Evolutionary conservation across 2,797 vertebrate genomes (phyloP), one percentile per base, ranked within the genome.

Genomic region (Acipenser oxyrinchus): DNA sequence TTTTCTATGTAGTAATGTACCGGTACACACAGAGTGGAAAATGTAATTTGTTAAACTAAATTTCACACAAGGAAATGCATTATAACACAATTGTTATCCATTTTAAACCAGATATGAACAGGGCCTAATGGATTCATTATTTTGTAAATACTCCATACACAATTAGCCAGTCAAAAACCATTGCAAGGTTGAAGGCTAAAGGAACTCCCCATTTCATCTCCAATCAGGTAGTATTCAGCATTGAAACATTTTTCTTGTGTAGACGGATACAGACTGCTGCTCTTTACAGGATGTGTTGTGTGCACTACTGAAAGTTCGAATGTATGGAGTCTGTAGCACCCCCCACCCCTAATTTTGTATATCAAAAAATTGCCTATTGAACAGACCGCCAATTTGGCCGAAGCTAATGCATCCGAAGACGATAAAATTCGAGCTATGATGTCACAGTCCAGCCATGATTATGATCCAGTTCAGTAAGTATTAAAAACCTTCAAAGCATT

Each of bases 381-480:
- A 89, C 91, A 99, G 96, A 97, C 95, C 75, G 91, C 91, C 82
- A 96, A 98, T 90, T 90, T 99, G 83, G 96, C 92, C 78, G 91
- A 94, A 86, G 92, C 90, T 51, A 93, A 97, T 75, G 94, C 89
- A 79, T 92, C 97, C 9, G 96, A 99, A 79, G 96, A 98, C 80
- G 95, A 99, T 86, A 99, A 99, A 89, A 94, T 99, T 83, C 94
- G 88, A 92, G 92, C 91, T 72, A 90, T 99, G 91, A 93, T 95
- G 84, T 92, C 89, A 72, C 97, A 99, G 86, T 97, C 93, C 80
- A 83, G 85, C 83, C 96, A 97, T 75, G 95, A 99, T 82, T 97
- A 95, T 76, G 93, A 96, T 83, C 88, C 93, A 12, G 81, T 92
- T 78, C 93, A 92, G 97, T 99, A 85, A 97, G 96, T 93, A 8